Evolutionary conservation across 2,113 vertebrate species (phyloP).

Genomic region (Casuarius casuarius): DNA sequence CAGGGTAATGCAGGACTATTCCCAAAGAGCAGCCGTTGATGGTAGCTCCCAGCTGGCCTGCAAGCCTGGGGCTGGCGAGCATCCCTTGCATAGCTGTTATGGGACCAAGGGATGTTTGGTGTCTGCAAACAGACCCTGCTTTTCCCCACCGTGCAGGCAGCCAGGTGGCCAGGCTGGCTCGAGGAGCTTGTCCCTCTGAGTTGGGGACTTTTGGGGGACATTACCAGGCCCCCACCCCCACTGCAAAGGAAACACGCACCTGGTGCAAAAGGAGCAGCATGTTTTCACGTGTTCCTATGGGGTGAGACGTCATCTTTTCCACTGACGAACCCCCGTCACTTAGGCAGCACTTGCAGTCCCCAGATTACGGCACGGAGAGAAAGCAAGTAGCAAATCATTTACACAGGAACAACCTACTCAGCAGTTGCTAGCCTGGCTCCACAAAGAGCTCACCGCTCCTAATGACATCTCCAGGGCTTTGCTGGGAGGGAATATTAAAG

Average conservation of each 20-base stretch:
- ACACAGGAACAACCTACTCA: not conserved
- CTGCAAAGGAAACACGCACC: not conserved
- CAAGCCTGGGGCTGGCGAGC: too few relatives aligned
- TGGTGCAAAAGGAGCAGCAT: not conserved
- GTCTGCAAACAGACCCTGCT: not conserved
- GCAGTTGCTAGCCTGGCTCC: not conserved
- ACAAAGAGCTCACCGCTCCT: slow-evolving; percentile 19
- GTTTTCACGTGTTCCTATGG: accelerated
- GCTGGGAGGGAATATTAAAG: slow-evolving; percentile 4
- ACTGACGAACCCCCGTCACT: not conserved
- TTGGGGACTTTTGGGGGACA: not conserved
- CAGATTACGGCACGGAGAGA: not conserved
- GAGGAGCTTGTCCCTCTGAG: not conserved
- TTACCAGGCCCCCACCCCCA: not conserved
- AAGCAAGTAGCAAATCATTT: not conserved
- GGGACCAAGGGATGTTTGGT: not conserved
- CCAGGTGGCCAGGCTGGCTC: not conserved
- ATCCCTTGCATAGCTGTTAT: too few relatives aligned
- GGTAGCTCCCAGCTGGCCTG: not conserved
- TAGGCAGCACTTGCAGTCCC: not conserved
- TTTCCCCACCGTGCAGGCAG: too few relatives aligned
- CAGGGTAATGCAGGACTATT: not conserved
- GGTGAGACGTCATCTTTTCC: not conserved
- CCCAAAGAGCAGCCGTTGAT: too few relatives aligned
- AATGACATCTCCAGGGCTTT: slow-evolving; percentile 49